Base-by-base conservation (phyloP, 2,113 vertebrate species). In the Nothoprocta perdicaria region DNA sequence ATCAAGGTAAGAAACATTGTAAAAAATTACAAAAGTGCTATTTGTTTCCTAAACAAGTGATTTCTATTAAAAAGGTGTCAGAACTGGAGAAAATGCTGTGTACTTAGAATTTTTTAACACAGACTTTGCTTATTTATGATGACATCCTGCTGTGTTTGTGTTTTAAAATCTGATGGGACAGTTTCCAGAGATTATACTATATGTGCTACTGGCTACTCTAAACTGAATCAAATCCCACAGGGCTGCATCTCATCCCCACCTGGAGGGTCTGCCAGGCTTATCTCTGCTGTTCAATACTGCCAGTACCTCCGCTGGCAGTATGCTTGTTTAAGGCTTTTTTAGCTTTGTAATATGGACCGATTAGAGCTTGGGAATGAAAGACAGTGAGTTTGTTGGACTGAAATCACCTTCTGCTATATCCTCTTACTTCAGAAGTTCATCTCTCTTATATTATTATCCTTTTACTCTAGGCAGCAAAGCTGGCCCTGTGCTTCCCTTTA, bases 31-130 rank as follows among this genome's bases (percentile, higher is more conserved):
- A 96, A 97, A 98, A 98, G 98, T 98, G 97, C 98, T 98, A 98
- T 98, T 98, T 99, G 98, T 98, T 99, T 99, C 98, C 98, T 98
- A 98, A 98, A 98, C 98, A 98, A 98, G 98, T 98, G 96, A 98
- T 98, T 98, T 98, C 98, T 98, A 98, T 98, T 98, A 97, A 98
- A 98, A 98, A 98, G 97, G 98, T 98, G 98, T 98, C 99, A 98
- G 98, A 98, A 98, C 98, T 98, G 98, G 98, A 98, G 97, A 98
- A 97, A 98, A 98, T 96, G 97, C 98, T 97, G 98, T 98, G 97
- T 98, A 97, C 97, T 97, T 97, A 98, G 92, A 98, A 93, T 98
- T 98, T 97, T 97, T 98, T 97, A 97, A 97, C 97, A 97, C 97
- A 98, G 97, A 97, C 95, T 96, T 97, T 97, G 93, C 97, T 97